Evolutionary conservation across 1,140 invertebrate genomes (phyloP), one percentile per base, ranked within the genome.

Genomic region (Magallana gigas): DNA sequence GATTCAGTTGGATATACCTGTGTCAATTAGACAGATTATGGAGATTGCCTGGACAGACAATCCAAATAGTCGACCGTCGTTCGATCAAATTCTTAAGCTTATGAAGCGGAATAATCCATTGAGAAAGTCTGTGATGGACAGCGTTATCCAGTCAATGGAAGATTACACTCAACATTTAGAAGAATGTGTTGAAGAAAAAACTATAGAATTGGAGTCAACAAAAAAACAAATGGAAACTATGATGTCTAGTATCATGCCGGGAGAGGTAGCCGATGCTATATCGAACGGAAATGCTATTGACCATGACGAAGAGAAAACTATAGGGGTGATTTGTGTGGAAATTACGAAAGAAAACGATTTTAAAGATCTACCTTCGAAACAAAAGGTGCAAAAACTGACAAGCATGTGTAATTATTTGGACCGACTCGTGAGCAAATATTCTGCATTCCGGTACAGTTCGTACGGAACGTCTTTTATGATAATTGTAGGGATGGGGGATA

Each of bases 141-240:
- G 87, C 85, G 93, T 93, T 90, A 92, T 93, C 89, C 89, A 92
- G 76, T 88, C 91, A 14, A 91, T 93, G 91, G 93, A 93, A 81
- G 90, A 92, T 18, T 93, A 93, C 85, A 91, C 90, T 0, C 36
- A 81, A 12, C 91, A 92, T 64, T 85, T 93, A 64, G 92, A 93
- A 80, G 90, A 89, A 7, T 87, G 71, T 48, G 48, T 89, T 5
- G 85, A 87, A 4, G 83, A 87, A 57, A 87, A 87, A 58, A 80
- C 68, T 7, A 48, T 59, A 4, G 88, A 89, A 59, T 56, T 87
- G 8, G 58, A 82, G n/a, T 23, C 85, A 11, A 59, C 88, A 57
- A 87, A 80, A 36, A 56, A 85, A 11, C 64, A 87, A 18, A 76
- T 89, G 58, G 82, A 89, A 57, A 14, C 36, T 6, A 58, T 64